Percentiles rank a stretch among this genome's conserved stretches.
Evolutionary conservation across 2,888 invertebrate species (phyloP).

Genomic region (Drosophila melanosoma): DNA sequence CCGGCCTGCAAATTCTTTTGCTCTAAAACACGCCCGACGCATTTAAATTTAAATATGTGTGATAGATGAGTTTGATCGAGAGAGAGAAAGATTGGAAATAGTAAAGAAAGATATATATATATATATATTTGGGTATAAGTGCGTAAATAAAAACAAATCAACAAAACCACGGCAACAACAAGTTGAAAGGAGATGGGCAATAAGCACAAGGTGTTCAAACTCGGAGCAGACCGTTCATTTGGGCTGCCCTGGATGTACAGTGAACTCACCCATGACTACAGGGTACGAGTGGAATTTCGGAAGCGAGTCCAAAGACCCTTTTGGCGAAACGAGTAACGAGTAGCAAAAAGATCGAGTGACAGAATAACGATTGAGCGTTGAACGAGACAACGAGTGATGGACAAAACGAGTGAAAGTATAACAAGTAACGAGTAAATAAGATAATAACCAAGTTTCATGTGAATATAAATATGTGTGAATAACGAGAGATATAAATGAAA

Average conservation of each 20-base stretch:
- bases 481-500: slow-evolving; percentile 1
- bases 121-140: not conserved
- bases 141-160: slow-evolving; percentile 11
- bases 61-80: slow-evolving; percentile 30
- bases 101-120: slow-evolving; percentile 2
- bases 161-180: slow-evolving; percentile 5
- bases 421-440: slow-evolving; percentile 1
- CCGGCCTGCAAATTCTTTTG: slow-evolving; percentile 84
- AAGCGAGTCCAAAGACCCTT: slow-evolving; percentile 1
- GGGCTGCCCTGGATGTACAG: slow-evolving; percentile 1
- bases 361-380: slow-evolving; percentile 7
- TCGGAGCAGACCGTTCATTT: slow-evolving; percentile 1
- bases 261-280: slow-evolving; percentile 3
- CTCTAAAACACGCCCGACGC: slow-evolving; percentile 61
- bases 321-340: slow-evolving; percentile 13
- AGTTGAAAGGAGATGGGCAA: not conserved
- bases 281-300: slow-evolving; percentile 13
- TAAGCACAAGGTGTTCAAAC: slow-evolving; percentile 6
- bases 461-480: slow-evolving; percentile 2
- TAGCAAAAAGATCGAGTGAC: slow-evolving; percentile 11
- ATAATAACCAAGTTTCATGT: not conserved
- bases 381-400: slow-evolving; percentile 10
- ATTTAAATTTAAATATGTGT: slow-evolving; percentile 14
- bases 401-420: not conserved
- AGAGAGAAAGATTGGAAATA: slow-evolving; percentile 10